These are phyloP conservation scores for Nudaria mundana DNA, from an alignment of 2,888 invertebrate genomes.

Conservation along the genomic window DNA sequence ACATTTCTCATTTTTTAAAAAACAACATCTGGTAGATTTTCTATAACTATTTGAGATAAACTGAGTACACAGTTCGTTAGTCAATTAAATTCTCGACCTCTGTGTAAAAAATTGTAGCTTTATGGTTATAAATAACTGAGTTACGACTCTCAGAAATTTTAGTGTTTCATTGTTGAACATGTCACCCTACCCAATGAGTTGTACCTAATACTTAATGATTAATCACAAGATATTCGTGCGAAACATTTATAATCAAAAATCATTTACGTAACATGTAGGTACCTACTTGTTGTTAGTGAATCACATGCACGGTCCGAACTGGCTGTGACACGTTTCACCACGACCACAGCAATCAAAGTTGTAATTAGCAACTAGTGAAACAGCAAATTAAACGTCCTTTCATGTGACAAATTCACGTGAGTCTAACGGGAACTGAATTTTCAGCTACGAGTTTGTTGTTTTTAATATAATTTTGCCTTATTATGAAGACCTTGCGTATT, in stretches of 20 bases:
- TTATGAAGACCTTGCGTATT: background rate
- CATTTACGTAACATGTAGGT: conserved; percentile 13
- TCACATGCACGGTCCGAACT: conserved; percentile 13
- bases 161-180: no score
- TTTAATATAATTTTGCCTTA: background rate
- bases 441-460: conserved; percentile 9
- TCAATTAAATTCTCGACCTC: no score
- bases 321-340: conserved; percentile 48
- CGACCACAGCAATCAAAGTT: conserved; percentile 70
- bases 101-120: no score
- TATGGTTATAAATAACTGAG: no score
- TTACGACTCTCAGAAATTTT: no score
- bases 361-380: conserved; percentile 77
- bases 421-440: conserved; percentile 17
- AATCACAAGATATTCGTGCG: no score
- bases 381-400: conserved; percentile 74
- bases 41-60: no score
- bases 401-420: conserved; percentile 61
- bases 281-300: conserved; percentile 2
- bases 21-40: no score
- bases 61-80: no score
- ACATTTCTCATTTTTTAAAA: no score
- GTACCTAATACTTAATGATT: no score
- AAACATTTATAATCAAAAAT: conserved; percentile 27
- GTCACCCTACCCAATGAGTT: no score